Evolutionary conservation across 2,888 invertebrate species (phyloP), one percentile per base, ranked within the genome.

Genomic region (Oscheius sp.): DNA sequence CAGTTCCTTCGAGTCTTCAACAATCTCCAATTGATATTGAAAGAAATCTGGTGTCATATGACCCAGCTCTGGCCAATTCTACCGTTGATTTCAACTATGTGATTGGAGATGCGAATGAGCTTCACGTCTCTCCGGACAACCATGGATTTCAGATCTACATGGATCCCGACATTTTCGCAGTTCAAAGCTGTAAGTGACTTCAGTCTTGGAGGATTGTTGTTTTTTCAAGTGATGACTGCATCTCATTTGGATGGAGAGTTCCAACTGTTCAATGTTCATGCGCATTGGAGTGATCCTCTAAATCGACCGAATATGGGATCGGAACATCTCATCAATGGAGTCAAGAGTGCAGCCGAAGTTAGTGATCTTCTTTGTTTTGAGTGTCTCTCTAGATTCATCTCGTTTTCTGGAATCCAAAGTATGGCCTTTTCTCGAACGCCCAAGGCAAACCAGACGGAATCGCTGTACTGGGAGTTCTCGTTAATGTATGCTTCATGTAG

Each of bases 331-430:
- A 70, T 85, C 31, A 70, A 75, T 63, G 84, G 84, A 64, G 75
- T 78, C 39, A 55, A 76, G 48, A 52, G 76, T 15, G 73, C 78
- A 23, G 82, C 78, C 39, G 83, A 82, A 73, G 80, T 79, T 17
- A 25, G 23, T 27, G 57, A 1, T 3, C 2, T 23, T 34, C 34
- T 39, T 20, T 2, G 2, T 25, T 8, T 25, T 48, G 20, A 17
- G 4, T 52, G 3, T n/a, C 31, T 12, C n/a, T 69, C 39, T 55
- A 81, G 82, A 76, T 85, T 27, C 85, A 85, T 46, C 80, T 84
- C 63, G 85, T 85, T 12, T 82, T 82, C 75, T 84, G 78, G 78
- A 84, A 83, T 73, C 76, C 79, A 3, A 73, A 70, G 12, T 84
- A 84, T 53, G 76, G 76, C 6, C 75, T 73, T 12, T 75, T 82